Evolutionary conservation across 2,888 invertebrate species (phyloP).

Genomic region (Stenolophus ochropezus): DNA sequence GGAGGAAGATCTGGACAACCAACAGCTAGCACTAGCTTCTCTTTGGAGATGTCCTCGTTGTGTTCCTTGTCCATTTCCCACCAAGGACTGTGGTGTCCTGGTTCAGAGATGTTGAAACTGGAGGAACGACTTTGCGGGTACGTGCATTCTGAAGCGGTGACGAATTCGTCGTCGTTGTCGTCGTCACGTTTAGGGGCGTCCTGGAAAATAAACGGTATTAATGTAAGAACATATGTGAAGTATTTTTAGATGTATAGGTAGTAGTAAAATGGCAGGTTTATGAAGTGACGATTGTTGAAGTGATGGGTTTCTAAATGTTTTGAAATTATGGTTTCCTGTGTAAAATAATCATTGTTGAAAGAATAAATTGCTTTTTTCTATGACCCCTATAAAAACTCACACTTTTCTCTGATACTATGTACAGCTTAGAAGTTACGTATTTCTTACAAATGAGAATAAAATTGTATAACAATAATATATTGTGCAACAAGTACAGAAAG

Average conservation of each 20-base stretch:
- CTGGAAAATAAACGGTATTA: slow-evolving; percentile 62
- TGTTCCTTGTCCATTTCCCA: slow-evolving; percentile 75
- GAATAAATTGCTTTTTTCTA: background rate
- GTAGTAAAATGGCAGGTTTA: slow-evolving; percentile 45
- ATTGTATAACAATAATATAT: too few relatives aligned
- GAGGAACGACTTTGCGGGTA: slow-evolving; percentile 81
- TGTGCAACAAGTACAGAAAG: too few relatives aligned
- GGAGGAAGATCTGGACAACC: slow-evolving; percentile 71
- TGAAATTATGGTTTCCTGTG: background rate
- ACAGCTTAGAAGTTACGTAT: too few relatives aligned
- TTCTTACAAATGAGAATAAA: too few relatives aligned
- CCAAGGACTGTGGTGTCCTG: slow-evolving; percentile 77
- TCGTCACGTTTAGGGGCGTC: slow-evolving; percentile 69
- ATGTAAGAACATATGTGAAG: slow-evolving; percentile 23
- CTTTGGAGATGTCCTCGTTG: slow-evolving; percentile 69
- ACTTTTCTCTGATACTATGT: too few relatives aligned
- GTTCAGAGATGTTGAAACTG: slow-evolving; percentile 82
- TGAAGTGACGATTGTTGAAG: background rate
- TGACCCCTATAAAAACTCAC: too few relatives aligned
- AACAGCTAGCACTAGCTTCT: slow-evolving; percentile 72
- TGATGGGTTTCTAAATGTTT: slow-evolving; percentile 36
- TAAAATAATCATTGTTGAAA: background rate
- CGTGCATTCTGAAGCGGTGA: slow-evolving; percentile 82
- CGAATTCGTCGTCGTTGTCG: slow-evolving; percentile 78
- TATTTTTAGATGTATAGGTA: slow-evolving; percentile 42